Percentiles rank a stretch among this genome's conserved stretches.
phyloP scores from a whole-genome alignment of 2,797 vertebrate genomes.

The Hoplostethus mediterraneus region DNA sequence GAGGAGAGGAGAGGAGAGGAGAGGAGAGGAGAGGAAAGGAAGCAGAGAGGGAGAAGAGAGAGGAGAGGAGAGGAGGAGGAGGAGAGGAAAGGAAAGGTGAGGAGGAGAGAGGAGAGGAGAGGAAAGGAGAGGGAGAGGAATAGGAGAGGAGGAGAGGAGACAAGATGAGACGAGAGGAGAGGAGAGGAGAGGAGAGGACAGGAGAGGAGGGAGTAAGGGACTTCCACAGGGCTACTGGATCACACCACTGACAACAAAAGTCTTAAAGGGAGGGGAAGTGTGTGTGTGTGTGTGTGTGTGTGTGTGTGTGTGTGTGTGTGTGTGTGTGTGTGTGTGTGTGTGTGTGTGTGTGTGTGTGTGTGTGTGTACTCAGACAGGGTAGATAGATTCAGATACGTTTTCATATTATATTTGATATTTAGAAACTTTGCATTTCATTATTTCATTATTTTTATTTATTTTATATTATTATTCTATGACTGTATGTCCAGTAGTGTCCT shows the following conservation, averaged over 20 bases:
- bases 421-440: too few species aligned
- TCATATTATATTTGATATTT: too few species aligned
- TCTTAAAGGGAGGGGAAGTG: conserved; percentile 7
- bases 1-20: neutral
- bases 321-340: neutral
- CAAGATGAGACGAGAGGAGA: conserved; percentile 54
- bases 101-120: conserved; percentile 40
- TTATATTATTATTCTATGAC: too few species aligned
- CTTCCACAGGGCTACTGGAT: conserved; percentile 20
- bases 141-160: conserved; percentile 46
- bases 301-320: neutral
- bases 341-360: neutral
- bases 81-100: conserved; percentile 58
- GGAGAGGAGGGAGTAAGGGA: neutral
- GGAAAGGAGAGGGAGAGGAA: conserved; percentile 49
- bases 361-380: too few species aligned
- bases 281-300: neutral
- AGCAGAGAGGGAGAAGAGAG: conserved; percentile 37
- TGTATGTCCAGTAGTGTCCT: neutral
- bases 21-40: conserved; percentile 78
- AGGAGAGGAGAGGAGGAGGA: conserved; percentile 79
- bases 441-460: too few species aligned
- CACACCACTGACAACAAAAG: conserved; percentile 15
- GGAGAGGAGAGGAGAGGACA: conserved; percentile 15
- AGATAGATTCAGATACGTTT: too few species aligned